Percentiles rank a stretch among this genome's conserved stretches.
Evolutionary conservation across 2,888 invertebrate genomes (phyloP).

Genomic region (Mechanitis messenoides): DNA sequence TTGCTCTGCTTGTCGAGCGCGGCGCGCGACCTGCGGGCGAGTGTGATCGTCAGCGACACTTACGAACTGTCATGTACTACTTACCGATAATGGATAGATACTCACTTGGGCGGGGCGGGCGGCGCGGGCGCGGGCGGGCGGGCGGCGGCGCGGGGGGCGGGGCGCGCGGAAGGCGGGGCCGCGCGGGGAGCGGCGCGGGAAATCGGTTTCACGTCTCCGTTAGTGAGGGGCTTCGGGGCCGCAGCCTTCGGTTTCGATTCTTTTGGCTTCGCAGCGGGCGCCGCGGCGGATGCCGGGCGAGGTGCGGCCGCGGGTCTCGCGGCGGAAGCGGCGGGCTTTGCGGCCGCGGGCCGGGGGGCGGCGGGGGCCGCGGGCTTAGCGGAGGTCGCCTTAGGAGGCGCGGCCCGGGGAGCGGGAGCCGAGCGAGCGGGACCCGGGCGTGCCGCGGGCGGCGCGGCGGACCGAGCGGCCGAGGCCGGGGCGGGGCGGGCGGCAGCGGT

Average conservation of each 20-base stretch:
- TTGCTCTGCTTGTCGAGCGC: slow-evolving; percentile 78
- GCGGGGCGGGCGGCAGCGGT: slow-evolving; percentile 23
- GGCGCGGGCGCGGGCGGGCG: slow-evolving; percentile 29
- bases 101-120: slow-evolving; percentile 39
- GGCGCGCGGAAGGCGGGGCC: slow-evolving; percentile 38
- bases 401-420: slow-evolving; percentile 19
- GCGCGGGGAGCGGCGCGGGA: slow-evolving; percentile 37
- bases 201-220: slow-evolving; percentile 64
- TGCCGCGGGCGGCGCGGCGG: slow-evolving; percentile 30
- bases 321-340: slow-evolving; percentile 19
- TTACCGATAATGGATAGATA: slow-evolving; percentile 5
- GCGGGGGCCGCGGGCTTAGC: slow-evolving; percentile 25
- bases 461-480: slow-evolving; percentile 27
- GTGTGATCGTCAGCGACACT: not conserved
- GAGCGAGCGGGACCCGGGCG: slow-evolving; percentile 27
- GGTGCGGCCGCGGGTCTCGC: slow-evolving; percentile 29
- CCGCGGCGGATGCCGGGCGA: slow-evolving; percentile 19
- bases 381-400: slow-evolving; percentile 20
- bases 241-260: slow-evolving; percentile 37
- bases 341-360: slow-evolving; percentile 37
- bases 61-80: too few relatives aligned
- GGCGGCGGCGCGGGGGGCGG: slow-evolving; percentile 29
- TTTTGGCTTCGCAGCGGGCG: slow-evolving; percentile 39
- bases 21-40: slow-evolving; percentile 37
- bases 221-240: slow-evolving; percentile 67